Conservation (phyloP, 2,113 vertebrate species). For the Rhinogobius similis region DNA sequence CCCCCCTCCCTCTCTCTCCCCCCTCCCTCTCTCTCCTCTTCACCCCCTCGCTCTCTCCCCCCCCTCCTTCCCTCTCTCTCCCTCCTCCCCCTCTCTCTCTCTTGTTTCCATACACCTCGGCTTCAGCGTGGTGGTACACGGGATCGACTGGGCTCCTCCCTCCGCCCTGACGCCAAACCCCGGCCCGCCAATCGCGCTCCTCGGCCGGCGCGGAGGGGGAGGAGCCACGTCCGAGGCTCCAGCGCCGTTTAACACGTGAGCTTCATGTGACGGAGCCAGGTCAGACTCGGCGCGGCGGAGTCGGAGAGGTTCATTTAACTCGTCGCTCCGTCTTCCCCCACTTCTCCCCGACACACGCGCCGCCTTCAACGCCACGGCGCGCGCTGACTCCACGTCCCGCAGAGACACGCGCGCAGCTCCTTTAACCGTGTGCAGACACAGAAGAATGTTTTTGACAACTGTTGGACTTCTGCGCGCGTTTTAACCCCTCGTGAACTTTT, state of each 20-base stretch:
- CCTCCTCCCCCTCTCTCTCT: background rate
- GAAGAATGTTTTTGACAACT: background rate
- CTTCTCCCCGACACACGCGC: constrained; percentile 61
- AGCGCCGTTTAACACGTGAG: constrained; percentile 91
- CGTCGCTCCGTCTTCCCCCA: constrained; percentile 82
- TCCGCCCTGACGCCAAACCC: constrained; percentile 31
- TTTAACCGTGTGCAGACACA: too few species aligned
- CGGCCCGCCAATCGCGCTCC: constrained; percentile 50
- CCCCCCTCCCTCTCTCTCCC: too few species aligned
- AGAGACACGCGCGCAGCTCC: too few species aligned
- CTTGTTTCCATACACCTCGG: constrained; percentile 68
- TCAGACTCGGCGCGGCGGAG: constrained; percentile 81
- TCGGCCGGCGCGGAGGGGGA: constrained; percentile 53
- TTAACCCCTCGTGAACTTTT: too few species aligned
- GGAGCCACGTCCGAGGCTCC: constrained; percentile 57
- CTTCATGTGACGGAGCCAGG: constrained; percentile 88
- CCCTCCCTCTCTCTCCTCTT: background rate
- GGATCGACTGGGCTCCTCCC: constrained; percentile 58
- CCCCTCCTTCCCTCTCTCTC: background rate
- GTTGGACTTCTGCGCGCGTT: too few species aligned
- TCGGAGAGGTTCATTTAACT: constrained; percentile 85
- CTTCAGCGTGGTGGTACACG: constrained; percentile 80
- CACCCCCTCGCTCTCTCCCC: background rate
- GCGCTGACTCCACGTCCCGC: too few species aligned
- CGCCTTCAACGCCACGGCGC: constrained; percentile 49